Conservation (phyloP, 2,113 vertebrate species). For the Silurus glanis region DNA sequence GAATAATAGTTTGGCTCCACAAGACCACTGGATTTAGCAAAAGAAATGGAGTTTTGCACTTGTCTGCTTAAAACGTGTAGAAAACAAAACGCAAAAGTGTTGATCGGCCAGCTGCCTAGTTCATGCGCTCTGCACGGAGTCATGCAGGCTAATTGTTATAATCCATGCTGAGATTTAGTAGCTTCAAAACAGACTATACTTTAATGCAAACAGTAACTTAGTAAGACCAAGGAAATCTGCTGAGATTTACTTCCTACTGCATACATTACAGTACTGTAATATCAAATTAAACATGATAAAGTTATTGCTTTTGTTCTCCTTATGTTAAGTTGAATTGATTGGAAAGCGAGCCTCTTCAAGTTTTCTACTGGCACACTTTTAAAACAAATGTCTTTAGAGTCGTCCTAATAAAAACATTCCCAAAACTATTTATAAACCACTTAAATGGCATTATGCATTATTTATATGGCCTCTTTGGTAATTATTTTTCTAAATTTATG, state of each 20-base stretch:
- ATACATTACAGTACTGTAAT: conserved; percentile 36
- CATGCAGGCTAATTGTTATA: not conserved
- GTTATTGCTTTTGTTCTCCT: conserved; percentile 51
- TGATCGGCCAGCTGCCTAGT: conserved; percentile 32
- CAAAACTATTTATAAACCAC: not conserved
- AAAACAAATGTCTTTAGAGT: conserved; percentile 7
- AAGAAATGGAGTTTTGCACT: not conserved
- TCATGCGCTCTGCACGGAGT: conserved; percentile 1
- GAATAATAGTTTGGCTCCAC: conserved; percentile 21
- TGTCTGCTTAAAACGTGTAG: not conserved
- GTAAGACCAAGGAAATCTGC: conserved; percentile 17
- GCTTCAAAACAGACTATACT: not conserved
- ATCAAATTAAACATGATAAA: conserved; percentile 30
- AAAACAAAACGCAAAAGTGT: not conserved
- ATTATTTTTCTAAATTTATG: not conserved
- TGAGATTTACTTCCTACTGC: conserved; percentile 28
- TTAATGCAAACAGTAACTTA: conserved; percentile 12
- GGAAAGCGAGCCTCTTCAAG: not conserved
- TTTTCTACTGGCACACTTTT: not conserved
- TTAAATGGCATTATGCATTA: conserved; percentile 14
- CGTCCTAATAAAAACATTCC: not conserved
- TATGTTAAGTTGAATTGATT: not conserved
- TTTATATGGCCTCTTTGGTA: conserved; percentile 50
- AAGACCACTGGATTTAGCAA: not conserved
- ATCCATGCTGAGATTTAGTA: conserved; percentile 4